These are phyloP conservation scores for Bergia sp. DNA, from an alignment of 92 coral and sea anemone species.

Conservation along the genomic window DNA sequence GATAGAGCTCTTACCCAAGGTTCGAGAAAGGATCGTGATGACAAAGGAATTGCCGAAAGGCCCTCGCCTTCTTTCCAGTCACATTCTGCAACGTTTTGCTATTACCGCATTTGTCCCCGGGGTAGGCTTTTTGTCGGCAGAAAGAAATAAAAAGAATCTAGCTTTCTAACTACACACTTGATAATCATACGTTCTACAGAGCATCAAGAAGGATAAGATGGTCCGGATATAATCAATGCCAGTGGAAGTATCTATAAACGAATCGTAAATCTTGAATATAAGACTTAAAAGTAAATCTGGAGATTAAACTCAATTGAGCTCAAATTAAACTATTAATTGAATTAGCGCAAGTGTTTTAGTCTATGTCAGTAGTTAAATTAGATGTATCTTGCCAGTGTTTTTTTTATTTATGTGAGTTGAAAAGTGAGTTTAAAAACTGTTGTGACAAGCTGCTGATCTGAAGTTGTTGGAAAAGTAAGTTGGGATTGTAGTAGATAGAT, in stretches of 20 bases:
- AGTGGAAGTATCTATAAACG: not conserved
- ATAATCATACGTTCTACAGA: not conserved
- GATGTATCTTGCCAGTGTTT: not conserved
- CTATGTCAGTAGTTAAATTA: not conserved
- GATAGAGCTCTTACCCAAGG: not conserved
- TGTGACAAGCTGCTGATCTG: not conserved
- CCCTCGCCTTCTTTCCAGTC: slow-evolving; percentile 30
- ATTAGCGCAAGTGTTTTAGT: not conserved
- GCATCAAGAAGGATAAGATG: not conserved
- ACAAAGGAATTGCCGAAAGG: slow-evolving; percentile 37
- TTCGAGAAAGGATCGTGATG: slow-evolving; percentile 6
- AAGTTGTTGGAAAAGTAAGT: not conserved
- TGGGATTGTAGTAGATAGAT: not conserved
- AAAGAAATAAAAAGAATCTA: not conserved
- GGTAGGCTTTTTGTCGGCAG: slow-evolving; percentile 25
- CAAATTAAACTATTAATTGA: slow-evolving; percentile 28
- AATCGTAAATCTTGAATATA: not conserved
- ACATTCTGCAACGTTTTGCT: not conserved
- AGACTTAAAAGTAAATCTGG: not conserved
- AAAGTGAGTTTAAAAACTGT: not conserved
- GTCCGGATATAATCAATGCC: not conserved
- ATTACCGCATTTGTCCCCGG: slow-evolving; percentile 45
- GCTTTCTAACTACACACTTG: slow-evolving; percentile 13
- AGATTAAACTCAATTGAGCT: slow-evolving; percentile 15
- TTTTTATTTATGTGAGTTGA: not conserved